Conservation (phyloP, 2,888 invertebrate genomes). For the Drepana falcataria region DNA sequence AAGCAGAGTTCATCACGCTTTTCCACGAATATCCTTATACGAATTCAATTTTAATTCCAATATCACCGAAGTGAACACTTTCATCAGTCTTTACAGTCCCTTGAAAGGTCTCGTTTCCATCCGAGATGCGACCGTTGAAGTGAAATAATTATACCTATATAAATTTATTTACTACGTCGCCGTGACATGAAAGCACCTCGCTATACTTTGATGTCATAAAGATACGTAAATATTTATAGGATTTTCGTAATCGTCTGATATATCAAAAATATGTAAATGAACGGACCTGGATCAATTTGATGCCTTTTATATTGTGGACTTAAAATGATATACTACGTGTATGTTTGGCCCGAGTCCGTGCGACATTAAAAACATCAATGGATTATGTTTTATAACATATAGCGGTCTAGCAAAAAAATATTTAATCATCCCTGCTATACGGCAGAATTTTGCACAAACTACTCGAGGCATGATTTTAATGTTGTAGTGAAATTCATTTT, state of each 20-base stretch:
- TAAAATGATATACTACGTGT: neutral
- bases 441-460: no score
- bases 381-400: no score
- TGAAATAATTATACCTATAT: slow-evolving; percentile 19
- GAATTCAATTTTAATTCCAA: neutral
- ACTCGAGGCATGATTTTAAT: no score
- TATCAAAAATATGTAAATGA: slow-evolving; percentile 2
- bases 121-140: slow-evolving; percentile 5
- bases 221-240: slow-evolving; percentile 23
- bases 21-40: neutral
- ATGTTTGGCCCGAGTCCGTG: no score
- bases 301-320: neutral
- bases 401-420: no score
- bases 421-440: no score
- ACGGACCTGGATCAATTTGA: neutral
- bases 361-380: no score
- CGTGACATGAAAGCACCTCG: slow-evolving; percentile 16
- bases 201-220: slow-evolving; percentile 20
- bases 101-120: neutral
- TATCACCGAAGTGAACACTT: neutral
- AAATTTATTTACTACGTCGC: slow-evolving; percentile 19
- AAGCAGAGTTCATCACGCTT: no score
- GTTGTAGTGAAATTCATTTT: no score
- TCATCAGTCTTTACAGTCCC: neutral
- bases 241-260: slow-evolving; percentile 11